phyloP scores from a whole-genome alignment of 2,888 invertebrate genomes.

The Cosmia pyralina region DNA sequence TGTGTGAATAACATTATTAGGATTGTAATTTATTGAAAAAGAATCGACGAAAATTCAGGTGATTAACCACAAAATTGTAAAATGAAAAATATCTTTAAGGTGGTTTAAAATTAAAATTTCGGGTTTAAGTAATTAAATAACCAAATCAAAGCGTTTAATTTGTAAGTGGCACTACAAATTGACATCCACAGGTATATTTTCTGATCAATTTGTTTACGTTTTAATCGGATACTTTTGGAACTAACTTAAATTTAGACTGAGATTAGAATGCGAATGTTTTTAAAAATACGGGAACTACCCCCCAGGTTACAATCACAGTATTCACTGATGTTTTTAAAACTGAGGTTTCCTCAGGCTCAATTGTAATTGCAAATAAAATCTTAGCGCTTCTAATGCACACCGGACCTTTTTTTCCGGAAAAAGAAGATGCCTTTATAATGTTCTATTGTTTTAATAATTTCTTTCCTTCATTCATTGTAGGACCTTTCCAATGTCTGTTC shows the following conservation, averaged over 20 bases:
- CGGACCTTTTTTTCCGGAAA: neutral
- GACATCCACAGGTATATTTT: no score
- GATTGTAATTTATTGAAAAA: no score
- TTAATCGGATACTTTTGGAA: no score
- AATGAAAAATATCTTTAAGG: no score
- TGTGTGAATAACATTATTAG: no score
- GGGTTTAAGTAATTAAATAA: no score
- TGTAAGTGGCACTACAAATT: no score
- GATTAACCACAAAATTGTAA: no score
- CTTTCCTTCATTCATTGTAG: slow-evolving; percentile 23
- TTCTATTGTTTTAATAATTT: slow-evolving; percentile 38
- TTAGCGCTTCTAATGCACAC: neutral
- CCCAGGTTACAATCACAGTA: neutral
- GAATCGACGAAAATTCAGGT: no score
- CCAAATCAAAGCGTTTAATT: no score
- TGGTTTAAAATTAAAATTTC: no score
- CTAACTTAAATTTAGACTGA: neutral
- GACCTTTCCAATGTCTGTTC: slow-evolving; percentile 13
- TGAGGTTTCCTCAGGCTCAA: neutral
- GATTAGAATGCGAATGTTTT: neutral
- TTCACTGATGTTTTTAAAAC: neutral
- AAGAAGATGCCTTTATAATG: slow-evolving; percentile 17
- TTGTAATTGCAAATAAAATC: neutral
- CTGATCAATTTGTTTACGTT: no score
- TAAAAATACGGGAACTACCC: neutral